Evolutionary conservation across 2,888 invertebrate species (phyloP).

Genomic region (Drosophila ustulata): DNA sequence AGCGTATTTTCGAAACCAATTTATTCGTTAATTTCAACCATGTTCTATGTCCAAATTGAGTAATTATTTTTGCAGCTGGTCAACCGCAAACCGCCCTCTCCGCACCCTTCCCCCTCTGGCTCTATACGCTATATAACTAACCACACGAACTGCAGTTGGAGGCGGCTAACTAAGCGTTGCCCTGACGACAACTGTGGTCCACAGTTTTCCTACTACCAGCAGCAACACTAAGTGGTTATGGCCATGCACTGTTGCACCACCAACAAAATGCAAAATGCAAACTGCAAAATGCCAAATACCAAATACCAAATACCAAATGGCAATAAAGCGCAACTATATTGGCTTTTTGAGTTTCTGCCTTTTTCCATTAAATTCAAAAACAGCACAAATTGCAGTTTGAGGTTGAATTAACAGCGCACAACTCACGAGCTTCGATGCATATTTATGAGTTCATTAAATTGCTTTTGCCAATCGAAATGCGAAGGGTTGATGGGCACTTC

Average conservation of each 20-base stretch:
- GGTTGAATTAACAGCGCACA: slow-evolving; percentile 1
- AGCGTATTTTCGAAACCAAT: slow-evolving; percentile 31
- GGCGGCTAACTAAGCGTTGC: slow-evolving; percentile 45
- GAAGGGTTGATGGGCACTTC: background rate
- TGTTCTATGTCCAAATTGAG: slow-evolving; percentile 56
- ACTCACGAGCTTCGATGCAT: background rate
- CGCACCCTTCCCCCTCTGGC: background rate
- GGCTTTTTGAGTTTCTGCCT: slow-evolving; percentile 19
- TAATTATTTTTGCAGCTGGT: slow-evolving; percentile 63
- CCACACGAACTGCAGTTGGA: slow-evolving; percentile 24
- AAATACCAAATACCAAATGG: slow-evolving; percentile 3
- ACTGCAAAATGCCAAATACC: background rate
- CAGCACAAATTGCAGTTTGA: slow-evolving; percentile 15
- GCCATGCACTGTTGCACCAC: slow-evolving; percentile 26
- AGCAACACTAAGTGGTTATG: slow-evolving; percentile 33
- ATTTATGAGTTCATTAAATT: slow-evolving; percentile 6
- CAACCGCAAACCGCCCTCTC: background rate
- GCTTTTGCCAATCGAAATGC: background rate
- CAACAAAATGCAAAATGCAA: slow-evolving; percentile 12
- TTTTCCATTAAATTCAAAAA: slow-evolving; percentile 7
- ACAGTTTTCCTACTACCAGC: slow-evolving; percentile 19
- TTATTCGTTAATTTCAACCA: slow-evolving; percentile 57
- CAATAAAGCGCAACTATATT: slow-evolving; percentile 32
- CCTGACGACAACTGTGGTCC: slow-evolving; percentile 42
- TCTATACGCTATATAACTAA: slow-evolving; percentile 3